These are phyloP conservation scores for Bombus vancouverensis DNA, from an alignment of 1,140 invertebrate genomes.

Conservation along the genomic window DNA sequence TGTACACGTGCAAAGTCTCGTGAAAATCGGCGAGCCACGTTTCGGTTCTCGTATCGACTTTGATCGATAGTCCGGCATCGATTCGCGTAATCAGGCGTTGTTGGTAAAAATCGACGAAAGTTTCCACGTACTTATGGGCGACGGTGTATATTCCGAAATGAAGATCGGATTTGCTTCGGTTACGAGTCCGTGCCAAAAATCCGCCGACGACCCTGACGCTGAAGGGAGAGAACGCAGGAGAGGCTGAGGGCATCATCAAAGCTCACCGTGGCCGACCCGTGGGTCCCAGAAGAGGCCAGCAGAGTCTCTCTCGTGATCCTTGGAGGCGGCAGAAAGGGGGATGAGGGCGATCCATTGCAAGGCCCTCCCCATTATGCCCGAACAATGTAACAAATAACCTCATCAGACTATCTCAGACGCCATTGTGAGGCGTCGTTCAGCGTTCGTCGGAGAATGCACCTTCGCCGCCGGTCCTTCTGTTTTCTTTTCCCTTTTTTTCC, in stretches of 20 bases:
- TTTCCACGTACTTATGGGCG: too few relatives aligned
- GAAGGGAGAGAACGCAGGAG: not conserved
- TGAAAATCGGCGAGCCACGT: too few relatives aligned
- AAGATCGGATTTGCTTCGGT: slow-evolving; percentile 34
- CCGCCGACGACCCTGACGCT: slow-evolving; percentile 46
- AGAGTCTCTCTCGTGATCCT: slow-evolving; percentile 39
- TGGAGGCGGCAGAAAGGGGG: slow-evolving; percentile 53
- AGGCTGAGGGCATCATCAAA: slow-evolving; percentile 57
- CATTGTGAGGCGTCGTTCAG: slow-evolving; percentile 68
- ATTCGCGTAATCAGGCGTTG: too few relatives aligned
- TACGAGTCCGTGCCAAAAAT: slow-evolving; percentile 38
- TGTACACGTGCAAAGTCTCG: too few relatives aligned
- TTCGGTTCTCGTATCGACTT: too few relatives aligned
- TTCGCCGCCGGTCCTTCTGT: slow-evolving; percentile 10
- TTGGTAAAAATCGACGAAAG: too few relatives aligned
- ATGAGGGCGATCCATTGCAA: slow-evolving; percentile 66
- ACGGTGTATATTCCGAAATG: not conserved
- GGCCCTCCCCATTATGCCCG: slow-evolving; percentile 69
- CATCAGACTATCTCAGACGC: slow-evolving; percentile 72
- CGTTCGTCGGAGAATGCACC: slow-evolving; percentile 62
- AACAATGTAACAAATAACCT: slow-evolving; percentile 77
- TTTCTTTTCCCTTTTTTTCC: not conserved
- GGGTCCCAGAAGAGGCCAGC: not conserved
- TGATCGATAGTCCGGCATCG: too few relatives aligned
- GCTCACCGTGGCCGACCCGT: slow-evolving; percentile 11